Evolutionary conservation across 2,888 invertebrate genomes (phyloP), one percentile per base, ranked within the genome.

Genomic region (Erebia palarica): DNA sequence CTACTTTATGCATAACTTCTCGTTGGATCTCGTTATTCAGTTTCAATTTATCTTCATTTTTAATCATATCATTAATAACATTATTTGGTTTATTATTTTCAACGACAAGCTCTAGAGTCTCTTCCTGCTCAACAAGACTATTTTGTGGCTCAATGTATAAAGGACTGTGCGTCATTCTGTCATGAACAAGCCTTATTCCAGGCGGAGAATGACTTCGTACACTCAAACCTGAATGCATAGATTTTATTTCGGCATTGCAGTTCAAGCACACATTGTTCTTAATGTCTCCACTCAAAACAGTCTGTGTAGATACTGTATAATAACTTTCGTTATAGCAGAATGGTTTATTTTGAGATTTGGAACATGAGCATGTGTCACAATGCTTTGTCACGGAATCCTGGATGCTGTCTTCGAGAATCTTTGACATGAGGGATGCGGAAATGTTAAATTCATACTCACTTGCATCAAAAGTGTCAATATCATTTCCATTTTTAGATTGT

Each of bases 381-480:
- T 97, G 97, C 86, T 97, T 97, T 1, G 96, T 94, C 67, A 96
- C 95, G 69, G 96, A 95, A 76, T 97, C 97, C 73, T 96, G 96
- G 79, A 97, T 97, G 73, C 97, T 94, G 81, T 98, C 97, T 87
- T 98, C 97, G 47, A 98, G 93, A 74, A 98, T 97, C 93, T 98
- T 98, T 3, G 98, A 97, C 96, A 98, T 97, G 67, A 97, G 96
- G 11, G 97, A 96, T 36, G 98, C 97, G 4, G 98, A 98, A 14
- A 96, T 95, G 80, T 96, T 96, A 68, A 96, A 95, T 76, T 95
- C 94, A 67, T 94, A 94, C 82, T 94, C 94, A 76, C 94, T 94
- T 57, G 94, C 91, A 70, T 95, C 95, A 73, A 92, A 93, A 69
- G 94, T 94, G 21, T 94, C 94, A 59, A 78, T 70, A 67, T 93